These are phyloP conservation scores for Magallana gigas DNA, from an alignment of 1,140 invertebrate species.

Conservation along the genomic window DNA sequence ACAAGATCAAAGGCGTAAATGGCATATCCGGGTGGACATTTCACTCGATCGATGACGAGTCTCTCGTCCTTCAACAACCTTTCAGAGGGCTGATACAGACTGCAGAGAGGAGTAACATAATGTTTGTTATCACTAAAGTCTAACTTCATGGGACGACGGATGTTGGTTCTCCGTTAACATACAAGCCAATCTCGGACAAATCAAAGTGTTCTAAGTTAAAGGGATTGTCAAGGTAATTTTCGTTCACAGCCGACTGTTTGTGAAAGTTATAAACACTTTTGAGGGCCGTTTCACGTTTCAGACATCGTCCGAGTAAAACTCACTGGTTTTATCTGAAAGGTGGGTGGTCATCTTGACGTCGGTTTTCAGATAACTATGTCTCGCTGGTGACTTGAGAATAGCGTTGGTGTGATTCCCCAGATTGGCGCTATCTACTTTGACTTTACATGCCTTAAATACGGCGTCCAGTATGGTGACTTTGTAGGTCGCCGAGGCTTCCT, in stretches of 20 bases:
- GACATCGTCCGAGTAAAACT: slow-evolving; percentile 26
- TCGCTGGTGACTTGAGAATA: too few species aligned
- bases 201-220: slow-evolving; percentile 47
- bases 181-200: background rate
- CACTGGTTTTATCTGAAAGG: background rate
- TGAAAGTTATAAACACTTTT: slow-evolving; percentile 42
- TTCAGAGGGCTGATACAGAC: slow-evolving; percentile 27
- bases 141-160: background rate
- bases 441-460: too few species aligned
- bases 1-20: slow-evolving; percentile 37
- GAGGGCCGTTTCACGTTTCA: background rate
- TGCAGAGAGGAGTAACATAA: slow-evolving; percentile 25
- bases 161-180: too few species aligned
- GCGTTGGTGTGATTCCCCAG: too few species aligned
- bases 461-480: too few species aligned
- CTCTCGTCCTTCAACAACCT: slow-evolving; percentile 23
- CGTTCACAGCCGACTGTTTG: slow-evolving; percentile 45
- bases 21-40: slow-evolving; percentile 10
- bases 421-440: too few species aligned
- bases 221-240: slow-evolving; percentile 46
- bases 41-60: background rate
- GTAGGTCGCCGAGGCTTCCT: too few species aligned
- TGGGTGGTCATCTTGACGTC: too few species aligned
- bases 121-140: slow-evolving; percentile 2
- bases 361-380: too few species aligned